These are phyloP conservation scores for Xenopus petersii DNA, from an alignment of 2,797 vertebrate species.

Conservation along the genomic window DNA sequence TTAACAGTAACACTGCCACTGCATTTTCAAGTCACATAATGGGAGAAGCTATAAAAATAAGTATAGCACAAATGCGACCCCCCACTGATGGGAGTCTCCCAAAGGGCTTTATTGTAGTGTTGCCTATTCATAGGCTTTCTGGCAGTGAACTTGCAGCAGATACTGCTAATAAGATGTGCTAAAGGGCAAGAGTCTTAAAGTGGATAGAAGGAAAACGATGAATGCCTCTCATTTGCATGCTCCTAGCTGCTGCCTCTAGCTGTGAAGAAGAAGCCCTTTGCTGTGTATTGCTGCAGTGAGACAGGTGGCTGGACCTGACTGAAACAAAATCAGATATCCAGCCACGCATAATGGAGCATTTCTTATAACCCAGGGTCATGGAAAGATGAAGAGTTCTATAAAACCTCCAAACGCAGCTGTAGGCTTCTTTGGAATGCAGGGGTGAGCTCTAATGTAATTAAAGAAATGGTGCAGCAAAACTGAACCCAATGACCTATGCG, in stretches of 20 bases:
- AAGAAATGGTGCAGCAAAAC: no score
- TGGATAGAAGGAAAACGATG: neutral
- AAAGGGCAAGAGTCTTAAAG: neutral
- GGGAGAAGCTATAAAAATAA: neutral
- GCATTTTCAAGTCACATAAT: neutral
- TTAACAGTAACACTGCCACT: neutral
- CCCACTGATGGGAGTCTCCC: neutral
- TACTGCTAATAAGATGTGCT: neutral
- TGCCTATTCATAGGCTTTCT: neutral
- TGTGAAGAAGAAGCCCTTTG: no score
- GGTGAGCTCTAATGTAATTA: neutral
- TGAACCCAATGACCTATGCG: no score
- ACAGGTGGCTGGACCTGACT: neutral
- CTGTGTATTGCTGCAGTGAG: no score
- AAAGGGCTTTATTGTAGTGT: neutral
- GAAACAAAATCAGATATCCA: neutral
- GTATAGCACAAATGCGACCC: neutral
- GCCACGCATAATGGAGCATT: neutral
- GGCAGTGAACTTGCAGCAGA: neutral
- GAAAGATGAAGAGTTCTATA: conserved; percentile 1
- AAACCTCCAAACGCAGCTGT: neutral
- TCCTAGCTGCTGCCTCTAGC: no score
- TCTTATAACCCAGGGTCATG: neutral
- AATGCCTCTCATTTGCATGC: no score
- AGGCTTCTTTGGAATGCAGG: neutral